phyloP scores from a whole-genome alignment of 2,113 vertebrate genomes.

The Python bivittatus region DNA sequence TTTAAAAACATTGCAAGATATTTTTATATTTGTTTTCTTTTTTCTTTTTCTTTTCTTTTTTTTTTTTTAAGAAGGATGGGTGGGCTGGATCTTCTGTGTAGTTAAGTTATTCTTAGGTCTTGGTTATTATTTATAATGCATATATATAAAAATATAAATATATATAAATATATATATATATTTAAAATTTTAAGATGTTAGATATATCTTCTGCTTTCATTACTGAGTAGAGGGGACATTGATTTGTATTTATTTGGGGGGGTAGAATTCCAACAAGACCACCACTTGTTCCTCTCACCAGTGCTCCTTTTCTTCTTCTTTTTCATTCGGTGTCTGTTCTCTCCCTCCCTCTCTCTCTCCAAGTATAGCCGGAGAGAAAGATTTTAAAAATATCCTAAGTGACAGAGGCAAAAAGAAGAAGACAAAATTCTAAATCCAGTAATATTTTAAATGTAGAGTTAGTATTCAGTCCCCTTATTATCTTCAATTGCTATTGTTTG shows the following conservation, averaged over 20 bases:
- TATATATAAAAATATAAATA: conserved; percentile 75
- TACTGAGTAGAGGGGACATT: conserved; percentile 78
- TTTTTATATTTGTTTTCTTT: conserved; percentile 89
- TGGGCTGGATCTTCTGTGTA: conserved; percentile 66
- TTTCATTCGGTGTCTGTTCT: conserved; percentile 31
- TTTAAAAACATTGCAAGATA: conserved; percentile 87
- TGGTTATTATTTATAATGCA: conserved; percentile 77
- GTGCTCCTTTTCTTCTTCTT: conserved; percentile 25
- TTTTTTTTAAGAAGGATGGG: conserved; percentile 58
- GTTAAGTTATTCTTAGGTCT: conserved; percentile 84
- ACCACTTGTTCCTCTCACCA: conserved; percentile 65
- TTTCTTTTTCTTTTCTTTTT: conserved; percentile 74
- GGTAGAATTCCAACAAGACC: conserved; percentile 66
- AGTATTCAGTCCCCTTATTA: conserved; percentile 83
- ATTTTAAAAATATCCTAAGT: conserved; percentile 62
- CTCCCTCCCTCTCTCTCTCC: conserved; percentile 73
- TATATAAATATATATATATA: not conserved
- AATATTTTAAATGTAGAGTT: conserved; percentile 92
- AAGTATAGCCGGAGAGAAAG: conserved; percentile 76
- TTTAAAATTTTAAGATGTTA: conserved; percentile 76
- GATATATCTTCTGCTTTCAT: conserved; percentile 86
- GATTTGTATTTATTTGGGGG: conserved; percentile 72
- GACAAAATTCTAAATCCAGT: conserved; percentile 75
- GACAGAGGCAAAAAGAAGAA: conserved; percentile 68
- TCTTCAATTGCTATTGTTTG: conserved; percentile 89